These are phyloP conservation scores for Knipowitschia caucasica DNA, from an alignment of 2,797 vertebrate species.

Conservation along the genomic window DNA sequence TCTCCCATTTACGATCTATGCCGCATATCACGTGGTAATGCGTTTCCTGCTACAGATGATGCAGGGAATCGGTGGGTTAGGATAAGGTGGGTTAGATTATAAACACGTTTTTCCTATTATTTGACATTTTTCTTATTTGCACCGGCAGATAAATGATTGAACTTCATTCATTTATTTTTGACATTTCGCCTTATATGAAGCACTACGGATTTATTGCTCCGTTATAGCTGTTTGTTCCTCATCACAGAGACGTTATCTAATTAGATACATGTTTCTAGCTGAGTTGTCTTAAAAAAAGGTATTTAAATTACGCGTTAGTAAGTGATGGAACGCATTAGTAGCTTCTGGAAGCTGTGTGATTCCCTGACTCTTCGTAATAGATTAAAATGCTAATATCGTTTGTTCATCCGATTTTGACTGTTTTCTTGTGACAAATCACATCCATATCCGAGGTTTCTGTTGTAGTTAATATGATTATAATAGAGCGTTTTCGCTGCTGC, in stretches of 20 bases:
- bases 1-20: conserved; percentile 7
- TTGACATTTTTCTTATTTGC: neutral
- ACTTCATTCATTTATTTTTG: neutral
- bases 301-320: neutral
- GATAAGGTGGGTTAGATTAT: conserved; percentile 10
- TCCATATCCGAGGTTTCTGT: too few relatives aligned
- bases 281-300: neutral
- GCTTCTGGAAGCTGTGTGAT: too few relatives aligned
- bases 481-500: neutral
- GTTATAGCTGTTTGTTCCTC: too few relatives aligned
- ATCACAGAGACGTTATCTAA: neutral
- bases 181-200: neutral
- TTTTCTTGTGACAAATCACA: too few relatives aligned
- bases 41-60: conserved; percentile 8
- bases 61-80: conserved; percentile 27
- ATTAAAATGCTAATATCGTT: too few relatives aligned
- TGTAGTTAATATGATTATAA: neutral
- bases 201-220: too few relatives aligned
- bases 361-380: too few relatives aligned
- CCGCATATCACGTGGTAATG: conserved; percentile 26
- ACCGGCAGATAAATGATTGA: neutral
- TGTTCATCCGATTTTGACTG: too few relatives aligned
- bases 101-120: neutral
- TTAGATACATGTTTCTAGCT: neutral
- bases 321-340: neutral